Evolutionary conservation across 1,140 invertebrate species (phyloP).

Genomic region (Leptinotarsa texana): DNA sequence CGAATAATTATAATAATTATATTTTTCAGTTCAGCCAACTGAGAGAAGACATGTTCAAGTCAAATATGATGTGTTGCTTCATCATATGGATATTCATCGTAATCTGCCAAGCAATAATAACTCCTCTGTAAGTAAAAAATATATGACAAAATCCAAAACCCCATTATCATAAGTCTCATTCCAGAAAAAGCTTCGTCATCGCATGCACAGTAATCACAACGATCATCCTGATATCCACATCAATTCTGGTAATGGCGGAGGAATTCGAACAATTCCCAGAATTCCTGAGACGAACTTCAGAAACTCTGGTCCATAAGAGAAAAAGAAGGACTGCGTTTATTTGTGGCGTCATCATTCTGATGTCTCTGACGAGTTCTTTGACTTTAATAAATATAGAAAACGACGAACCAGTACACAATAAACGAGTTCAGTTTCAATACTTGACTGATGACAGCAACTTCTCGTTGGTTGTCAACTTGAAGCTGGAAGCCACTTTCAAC

Average conservation of each 20-base stretch:
- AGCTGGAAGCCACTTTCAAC: constrained; percentile 54
- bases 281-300: constrained; percentile 71
- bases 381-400: constrained; percentile 26
- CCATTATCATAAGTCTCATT: constrained; percentile 6
- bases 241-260: constrained; percentile 83
- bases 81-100: constrained; percentile 90
- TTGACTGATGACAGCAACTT: not conserved
- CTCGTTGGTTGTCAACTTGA: constrained; percentile 51
- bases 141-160: not conserved
- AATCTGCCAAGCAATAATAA: constrained; percentile 58
- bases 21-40: constrained; percentile 76
- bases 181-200: constrained; percentile 36
- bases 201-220: constrained; percentile 65
- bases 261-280: constrained; percentile 73
- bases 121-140: constrained; percentile 37
- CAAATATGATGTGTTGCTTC: constrained; percentile 90
- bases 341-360: constrained; percentile 77
- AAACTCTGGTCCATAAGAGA: constrained; percentile 71
- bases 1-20: not conserved
- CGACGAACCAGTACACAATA: not conserved
- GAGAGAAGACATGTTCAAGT: constrained; percentile 93
- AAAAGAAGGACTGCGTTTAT: constrained; percentile 76
- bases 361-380: constrained; percentile 62
- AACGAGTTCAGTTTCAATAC: no score
- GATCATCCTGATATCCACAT: constrained; percentile 67